Base-by-base conservation (phyloP, 2,888 invertebrate genomes). In the Epirrita christyi region DNA sequence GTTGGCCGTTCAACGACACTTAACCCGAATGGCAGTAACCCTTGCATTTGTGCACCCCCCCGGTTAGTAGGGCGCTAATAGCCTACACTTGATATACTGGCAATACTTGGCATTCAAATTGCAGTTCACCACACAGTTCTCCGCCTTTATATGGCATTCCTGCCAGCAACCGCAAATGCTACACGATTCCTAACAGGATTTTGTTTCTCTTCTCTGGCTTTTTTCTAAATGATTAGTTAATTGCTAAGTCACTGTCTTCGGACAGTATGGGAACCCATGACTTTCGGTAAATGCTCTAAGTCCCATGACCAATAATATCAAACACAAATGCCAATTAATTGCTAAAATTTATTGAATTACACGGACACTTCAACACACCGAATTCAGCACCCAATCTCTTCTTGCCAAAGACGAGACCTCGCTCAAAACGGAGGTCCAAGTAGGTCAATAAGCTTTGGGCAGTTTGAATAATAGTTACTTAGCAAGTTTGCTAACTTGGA, bases 1-100 rank as follows among this genome's bases (percentile, higher is more conserved):
- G 86, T 76, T 78, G 81, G 75, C 76, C 85, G 82, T 86, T 86
- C 81, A 85, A 86, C 78, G 80, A 70, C 85, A 81, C 88, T 88
- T 83, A 81, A 86, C 86, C 80, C 84, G 80, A 76, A 82, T 85
- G 79, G 76, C 73, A 80, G 79, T 81, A 78, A 72, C 78, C 73
- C 73, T 75, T 67, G 58, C 71, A 54, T 62, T 59, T 32, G 32
- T 7, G 74, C 69, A 62, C 66, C 61, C 66, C 61, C 68, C 63
- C 66, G 55, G 47, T 67, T 67, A 61, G 59, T 57, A 58, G 64
- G 71, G 65, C 64, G 73, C 73, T 81, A 78, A 78, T 55, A 49
- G 48, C 71, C 50, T 68, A 62, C 58, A 63, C 63, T 61, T 56
- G 50, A 60, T 66, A 51, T 55, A 54, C 57, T 56, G 36, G 27